Base-by-base conservation (phyloP, 2,888 invertebrate species). In the Cosmopolites sordidus region DNA sequence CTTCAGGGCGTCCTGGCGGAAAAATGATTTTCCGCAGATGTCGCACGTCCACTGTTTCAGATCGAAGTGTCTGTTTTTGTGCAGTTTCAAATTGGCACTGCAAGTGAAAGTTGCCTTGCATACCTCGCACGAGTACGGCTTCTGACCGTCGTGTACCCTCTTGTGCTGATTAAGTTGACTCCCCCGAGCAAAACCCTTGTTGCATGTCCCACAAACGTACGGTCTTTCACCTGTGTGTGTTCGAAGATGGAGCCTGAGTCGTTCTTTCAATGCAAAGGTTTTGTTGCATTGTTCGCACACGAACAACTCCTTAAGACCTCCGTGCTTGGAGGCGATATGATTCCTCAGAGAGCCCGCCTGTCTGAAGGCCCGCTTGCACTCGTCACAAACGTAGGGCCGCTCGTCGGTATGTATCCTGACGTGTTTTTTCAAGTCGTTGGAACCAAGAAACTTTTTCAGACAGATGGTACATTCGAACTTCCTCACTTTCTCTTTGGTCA, bases 31-130 rank as follows among this genome's bases (percentile, higher is more conserved):
- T 0, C 89, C 87, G 66, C 92, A 92, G 46, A 87, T 82, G 59
- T 87, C 84, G 67, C 92, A 92, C 29, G 84, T 81, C 71, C 83
- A 87, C 67, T 89, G 88, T 59, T 85, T 82, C 12, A 86, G 83
- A 61, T 87, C 84, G 22, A 83, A 77, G 74, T 91, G 91, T 0
- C 84, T 78, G 68, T 83, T 83, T 58, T 83, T 76, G 69, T 87
- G 87, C 16, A 78, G 66, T 51, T 81, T 79, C 16, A 86, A 68
- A 66, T 83, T 83, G 40, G 80, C 81, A 22, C 82, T 78, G 60
- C 81, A 82, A 1, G 85, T 83, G 71, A 88, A 91, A 42, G 81
- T 81, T 44, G 84, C 79, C 5, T 82, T 78, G 70, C 92, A 92
- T 41, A 84, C 75, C 14, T 80, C 77, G 66, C 91, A 91, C 43